These are phyloP conservation scores for Oncorhynchus gorbuscha DNA, from an alignment of 2,113 vertebrate genomes.

Conservation along the genomic window DNA sequence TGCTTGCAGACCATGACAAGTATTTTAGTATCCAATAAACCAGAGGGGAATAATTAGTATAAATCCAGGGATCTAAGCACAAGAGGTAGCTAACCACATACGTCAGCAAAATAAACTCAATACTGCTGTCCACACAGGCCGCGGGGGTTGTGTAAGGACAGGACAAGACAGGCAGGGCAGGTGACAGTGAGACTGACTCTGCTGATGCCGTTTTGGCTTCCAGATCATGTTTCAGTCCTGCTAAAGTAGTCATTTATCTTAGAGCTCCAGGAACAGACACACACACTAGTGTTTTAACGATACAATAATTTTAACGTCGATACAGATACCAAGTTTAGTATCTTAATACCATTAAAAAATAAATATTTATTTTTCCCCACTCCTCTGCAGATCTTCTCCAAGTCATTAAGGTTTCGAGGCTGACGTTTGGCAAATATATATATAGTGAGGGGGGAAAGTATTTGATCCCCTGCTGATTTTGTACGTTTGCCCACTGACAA, in stretches of 20 bases:
- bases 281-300: too few species aligned
- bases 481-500: too few species aligned
- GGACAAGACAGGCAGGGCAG: not conserved
- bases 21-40: not conserved
- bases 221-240: not conserved
- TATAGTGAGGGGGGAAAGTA: too few species aligned
- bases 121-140: not conserved
- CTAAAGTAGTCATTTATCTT: not conserved
- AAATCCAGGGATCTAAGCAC: not conserved
- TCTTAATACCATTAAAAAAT: too few species aligned
- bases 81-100: not conserved
- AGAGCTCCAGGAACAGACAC: not conserved
- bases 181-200: not conserved
- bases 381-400: too few species aligned
- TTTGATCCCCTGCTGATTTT: too few species aligned
- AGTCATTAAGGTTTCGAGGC: too few species aligned
- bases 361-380: too few species aligned
- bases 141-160: slow-evolving; percentile 5
- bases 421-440: too few species aligned
- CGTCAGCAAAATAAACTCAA: not conserved
- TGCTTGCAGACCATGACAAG: not conserved
- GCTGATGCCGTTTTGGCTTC: not conserved
- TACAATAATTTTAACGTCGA: too few species aligned
- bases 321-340: too few species aligned
- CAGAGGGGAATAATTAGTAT: too few species aligned